These are phyloP conservation scores for Xiphophorus maculatus DNA, from an alignment of 2,113 vertebrate genomes.

Conservation along the genomic window DNA sequence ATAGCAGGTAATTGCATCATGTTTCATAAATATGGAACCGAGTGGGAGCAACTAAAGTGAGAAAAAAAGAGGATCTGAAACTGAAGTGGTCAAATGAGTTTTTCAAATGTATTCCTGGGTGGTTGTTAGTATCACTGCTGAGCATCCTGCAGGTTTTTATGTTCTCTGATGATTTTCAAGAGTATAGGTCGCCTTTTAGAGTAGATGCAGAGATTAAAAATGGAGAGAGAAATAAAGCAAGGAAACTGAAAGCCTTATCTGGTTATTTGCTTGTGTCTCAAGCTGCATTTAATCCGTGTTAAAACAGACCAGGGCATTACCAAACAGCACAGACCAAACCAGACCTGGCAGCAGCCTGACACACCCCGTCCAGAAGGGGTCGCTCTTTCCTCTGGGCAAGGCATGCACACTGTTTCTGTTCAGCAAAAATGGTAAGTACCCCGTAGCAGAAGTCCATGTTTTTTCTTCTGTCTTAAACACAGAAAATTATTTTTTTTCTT, in stretches of 20 bases:
- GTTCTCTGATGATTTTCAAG: not conserved
- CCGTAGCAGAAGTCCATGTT: not conserved
- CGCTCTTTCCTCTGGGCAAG: slow-evolving; percentile 31
- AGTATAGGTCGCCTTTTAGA: too few species aligned
- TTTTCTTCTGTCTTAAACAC: too few species aligned
- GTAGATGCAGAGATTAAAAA: not conserved
- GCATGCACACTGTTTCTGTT: not conserved
- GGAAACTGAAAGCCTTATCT: too few species aligned
- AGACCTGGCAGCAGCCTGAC: not conserved
- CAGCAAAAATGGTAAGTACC: too few species aligned
- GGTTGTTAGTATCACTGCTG: not conserved
- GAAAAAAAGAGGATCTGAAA: not conserved
- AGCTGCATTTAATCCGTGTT: not conserved
- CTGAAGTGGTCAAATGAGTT: not conserved
- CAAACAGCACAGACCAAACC: not conserved
- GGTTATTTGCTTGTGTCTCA: not conserved
- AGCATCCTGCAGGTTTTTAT: not conserved
- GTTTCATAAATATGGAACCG: not conserved
- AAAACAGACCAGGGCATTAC: not conserved
- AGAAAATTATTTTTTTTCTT: not conserved
- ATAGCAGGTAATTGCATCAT: not conserved
- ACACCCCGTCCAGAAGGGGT: slow-evolving; percentile 55
- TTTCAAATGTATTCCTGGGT: not conserved
- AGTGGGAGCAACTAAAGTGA: not conserved
- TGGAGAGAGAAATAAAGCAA: not conserved